phyloP scores from a whole-genome alignment of 2,797 vertebrate genomes.

The Cynopterus sphinx region DNA sequence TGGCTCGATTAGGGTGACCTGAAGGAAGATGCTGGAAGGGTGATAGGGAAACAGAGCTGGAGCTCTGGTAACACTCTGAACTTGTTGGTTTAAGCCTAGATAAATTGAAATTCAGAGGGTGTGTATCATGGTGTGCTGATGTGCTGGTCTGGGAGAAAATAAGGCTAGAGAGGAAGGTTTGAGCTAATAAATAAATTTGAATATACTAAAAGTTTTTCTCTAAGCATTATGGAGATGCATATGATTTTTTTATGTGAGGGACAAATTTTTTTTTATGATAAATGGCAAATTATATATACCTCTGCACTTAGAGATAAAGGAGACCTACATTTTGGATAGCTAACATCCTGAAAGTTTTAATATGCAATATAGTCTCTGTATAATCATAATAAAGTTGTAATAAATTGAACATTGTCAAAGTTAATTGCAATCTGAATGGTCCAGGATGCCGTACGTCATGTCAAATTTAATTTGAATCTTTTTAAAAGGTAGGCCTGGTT shows the following conservation, averaged over 20 bases:
- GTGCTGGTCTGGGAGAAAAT: not conserved
- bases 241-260: not conserved
- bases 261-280: slow-evolving; percentile 31
- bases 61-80: not conserved
- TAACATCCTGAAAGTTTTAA: slow-evolving; percentile 40
- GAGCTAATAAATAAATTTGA: not conserved
- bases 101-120: not conserved
- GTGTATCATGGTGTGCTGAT: not conserved
- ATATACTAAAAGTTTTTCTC: not conserved
- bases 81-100: not conserved
- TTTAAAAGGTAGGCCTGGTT: slow-evolving; percentile 42
- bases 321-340: not conserved
- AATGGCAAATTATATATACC: slow-evolving; percentile 21
- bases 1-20: not conserved
- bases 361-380: not conserved
- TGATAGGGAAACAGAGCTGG: not conserved
- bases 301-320: slow-evolving; percentile 30
- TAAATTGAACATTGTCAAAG: slow-evolving; percentile 44
- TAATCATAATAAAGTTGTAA: slow-evolving; percentile 40
- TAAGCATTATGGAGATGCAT: not conserved
- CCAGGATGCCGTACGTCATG: not conserved
- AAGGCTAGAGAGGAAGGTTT: not conserved
- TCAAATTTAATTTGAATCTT: slow-evolving; percentile 54
- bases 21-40: not conserved
- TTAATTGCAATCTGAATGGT: slow-evolving; percentile 44